phyloP scores from a whole-genome alignment of 2,113 vertebrate genomes.

The Amazona guildingii region DNA sequence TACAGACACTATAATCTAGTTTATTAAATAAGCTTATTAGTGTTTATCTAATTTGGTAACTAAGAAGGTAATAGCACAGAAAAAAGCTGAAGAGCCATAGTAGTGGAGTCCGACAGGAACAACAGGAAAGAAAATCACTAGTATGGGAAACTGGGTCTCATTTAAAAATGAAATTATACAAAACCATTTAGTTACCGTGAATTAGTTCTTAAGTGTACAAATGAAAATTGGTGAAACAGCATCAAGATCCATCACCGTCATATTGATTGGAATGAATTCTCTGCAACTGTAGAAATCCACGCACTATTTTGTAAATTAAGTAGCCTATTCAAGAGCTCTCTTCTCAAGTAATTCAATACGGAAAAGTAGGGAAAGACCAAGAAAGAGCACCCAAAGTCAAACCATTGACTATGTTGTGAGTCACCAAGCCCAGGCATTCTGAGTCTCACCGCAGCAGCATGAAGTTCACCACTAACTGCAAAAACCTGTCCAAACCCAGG shows the following conservation, averaged over 20 bases:
- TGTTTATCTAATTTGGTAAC: constrained; percentile 9
- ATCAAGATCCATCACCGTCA: neutral
- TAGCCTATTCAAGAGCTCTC: neutral
- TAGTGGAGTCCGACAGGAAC: neutral
- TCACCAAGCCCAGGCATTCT: neutral
- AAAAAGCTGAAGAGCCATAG: neutral
- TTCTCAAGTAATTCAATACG: neutral
- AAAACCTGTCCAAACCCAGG: neutral
- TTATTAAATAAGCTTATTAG: constrained; percentile 2
- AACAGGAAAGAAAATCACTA: neutral
- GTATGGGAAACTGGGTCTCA: neutral
- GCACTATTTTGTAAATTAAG: neutral
- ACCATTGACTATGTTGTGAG: neutral
- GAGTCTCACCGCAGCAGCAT: neutral
- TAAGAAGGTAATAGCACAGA: neutral
- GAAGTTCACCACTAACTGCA: neutral
- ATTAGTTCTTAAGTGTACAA: neutral
- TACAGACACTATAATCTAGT: neutral
- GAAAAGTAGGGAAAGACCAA: neutral
- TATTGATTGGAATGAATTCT: neutral
- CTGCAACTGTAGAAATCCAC: neutral
- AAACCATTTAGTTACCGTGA: neutral
- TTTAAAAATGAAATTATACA: constrained; percentile 12
- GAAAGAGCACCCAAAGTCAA: neutral
- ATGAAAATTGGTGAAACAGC: neutral